Percentiles rank a stretch among this genome's conserved stretches.
Conservation (phyloP, 2,888 invertebrate genomes). For the Leucoptera coffeella region DNA sequence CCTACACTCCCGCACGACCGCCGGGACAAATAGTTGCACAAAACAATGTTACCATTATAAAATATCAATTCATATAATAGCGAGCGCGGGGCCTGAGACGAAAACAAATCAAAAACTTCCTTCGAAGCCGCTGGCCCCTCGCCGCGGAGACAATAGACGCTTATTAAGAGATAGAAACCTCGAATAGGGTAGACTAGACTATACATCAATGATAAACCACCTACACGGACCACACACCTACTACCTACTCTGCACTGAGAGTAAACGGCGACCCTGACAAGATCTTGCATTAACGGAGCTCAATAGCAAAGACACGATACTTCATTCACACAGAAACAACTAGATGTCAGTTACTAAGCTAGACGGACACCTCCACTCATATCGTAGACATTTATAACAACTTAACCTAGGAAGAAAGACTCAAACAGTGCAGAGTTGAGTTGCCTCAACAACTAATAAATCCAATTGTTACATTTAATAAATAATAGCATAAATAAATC, state of each 20-base stretch:
- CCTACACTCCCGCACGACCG: slow-evolving; percentile 28
- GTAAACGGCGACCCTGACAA: not conserved
- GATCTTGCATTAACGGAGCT: not conserved
- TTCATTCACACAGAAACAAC: not conserved
- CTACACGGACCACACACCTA: slow-evolving; percentile 8
- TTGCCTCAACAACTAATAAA: too few relatives aligned
- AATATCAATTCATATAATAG: slow-evolving; percentile 47
- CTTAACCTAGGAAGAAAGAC: too few relatives aligned
- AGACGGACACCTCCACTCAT: too few relatives aligned
- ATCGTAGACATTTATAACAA: too few relatives aligned
- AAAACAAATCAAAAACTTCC: too few relatives aligned
- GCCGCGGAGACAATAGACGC: slow-evolving; percentile 11
- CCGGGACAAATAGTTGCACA: slow-evolving; percentile 30
- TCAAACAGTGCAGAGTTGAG: too few relatives aligned
- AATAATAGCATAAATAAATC: slow-evolving; percentile 51
- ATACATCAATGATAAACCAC: slow-evolving; percentile 51
- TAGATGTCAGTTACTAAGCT: too few relatives aligned
- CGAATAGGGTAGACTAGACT: slow-evolving; percentile 52
- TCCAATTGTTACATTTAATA: slow-evolving; percentile 21
- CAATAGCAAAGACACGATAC: not conserved
- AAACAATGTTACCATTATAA: slow-evolving; percentile 23
- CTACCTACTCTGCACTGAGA: not conserved
- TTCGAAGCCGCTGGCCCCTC: too few relatives aligned
- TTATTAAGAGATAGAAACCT: slow-evolving; percentile 35
- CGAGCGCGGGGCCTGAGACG: too few relatives aligned